Conservation (phyloP, 1,140 invertebrate genomes). For the Nebria ingens region DNA sequence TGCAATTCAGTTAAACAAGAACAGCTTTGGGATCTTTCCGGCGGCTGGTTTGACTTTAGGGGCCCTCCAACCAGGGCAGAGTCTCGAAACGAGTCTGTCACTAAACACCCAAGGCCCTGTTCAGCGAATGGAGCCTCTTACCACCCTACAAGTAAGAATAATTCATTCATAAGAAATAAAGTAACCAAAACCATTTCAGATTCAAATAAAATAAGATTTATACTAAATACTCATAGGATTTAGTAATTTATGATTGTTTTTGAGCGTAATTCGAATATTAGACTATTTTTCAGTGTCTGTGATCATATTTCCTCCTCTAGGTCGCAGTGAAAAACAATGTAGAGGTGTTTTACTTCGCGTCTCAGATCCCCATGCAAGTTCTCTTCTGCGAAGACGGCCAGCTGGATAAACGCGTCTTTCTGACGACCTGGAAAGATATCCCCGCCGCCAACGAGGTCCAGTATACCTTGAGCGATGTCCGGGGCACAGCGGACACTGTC, state of each 20-base stretch:
- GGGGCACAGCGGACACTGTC: constrained; percentile 70
- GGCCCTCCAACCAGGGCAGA: constrained; percentile 76
- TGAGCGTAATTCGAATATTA: too few species aligned
- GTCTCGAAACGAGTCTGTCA: constrained; percentile 62
- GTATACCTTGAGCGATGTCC: constrained; percentile 62
- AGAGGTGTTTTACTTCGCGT: constrained; percentile 97
- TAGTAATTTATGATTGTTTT: too few species aligned
- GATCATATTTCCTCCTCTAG: constrained; percentile 39
- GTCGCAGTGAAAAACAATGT: constrained; percentile 99
- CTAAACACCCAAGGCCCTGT: constrained; percentile 82
- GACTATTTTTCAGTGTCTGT: too few species aligned
- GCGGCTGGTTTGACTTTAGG: constrained; percentile 69
- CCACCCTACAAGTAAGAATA: constrained; percentile 71
- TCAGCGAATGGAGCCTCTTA: constrained; percentile 94
- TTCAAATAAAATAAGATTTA: too few species aligned
- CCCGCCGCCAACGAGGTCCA: constrained; percentile 97
- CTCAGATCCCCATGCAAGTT: constrained; percentile 84
- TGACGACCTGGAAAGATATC: constrained; percentile 99
- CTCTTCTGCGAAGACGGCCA: constrained; percentile 95
- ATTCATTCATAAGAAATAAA: too few species aligned
- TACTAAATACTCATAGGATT: too few species aligned
- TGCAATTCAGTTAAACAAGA: constrained; percentile 98
- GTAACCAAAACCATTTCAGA: too few species aligned
- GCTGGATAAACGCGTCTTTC: constrained; percentile 94
- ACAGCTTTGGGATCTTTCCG: constrained; percentile 92